Percentiles rank a stretch among this genome's conserved stretches.
Conservation (phyloP, 2,797 vertebrate species). For the Silurus aristotelis region DNA sequence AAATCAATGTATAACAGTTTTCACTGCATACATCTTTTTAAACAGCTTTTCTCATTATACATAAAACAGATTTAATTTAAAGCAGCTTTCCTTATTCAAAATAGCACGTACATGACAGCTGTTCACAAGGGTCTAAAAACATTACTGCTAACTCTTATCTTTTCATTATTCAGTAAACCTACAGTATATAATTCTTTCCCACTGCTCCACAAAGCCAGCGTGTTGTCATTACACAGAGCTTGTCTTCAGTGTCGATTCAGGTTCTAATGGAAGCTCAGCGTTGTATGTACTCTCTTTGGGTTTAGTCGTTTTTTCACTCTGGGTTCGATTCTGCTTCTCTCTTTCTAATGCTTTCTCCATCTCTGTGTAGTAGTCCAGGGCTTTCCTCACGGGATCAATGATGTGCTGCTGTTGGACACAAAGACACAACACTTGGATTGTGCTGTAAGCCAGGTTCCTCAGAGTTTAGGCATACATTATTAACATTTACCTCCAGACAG, state of each 20-base stretch:
- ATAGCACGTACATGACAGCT: not conserved
- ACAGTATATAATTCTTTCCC: not conserved
- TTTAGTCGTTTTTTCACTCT: slow-evolving; percentile 63
- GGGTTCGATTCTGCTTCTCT: slow-evolving; percentile 69
- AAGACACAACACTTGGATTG: not conserved
- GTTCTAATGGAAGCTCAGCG: slow-evolving; percentile 33
- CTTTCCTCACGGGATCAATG: slow-evolving; percentile 77
- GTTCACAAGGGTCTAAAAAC: not conserved
- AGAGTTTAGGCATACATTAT: not conserved
- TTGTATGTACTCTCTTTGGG: slow-evolving; percentile 54
- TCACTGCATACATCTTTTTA: not conserved
- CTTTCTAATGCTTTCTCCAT: slow-evolving; percentile 79
- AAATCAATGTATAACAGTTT: not conserved
- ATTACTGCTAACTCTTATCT: not conserved
- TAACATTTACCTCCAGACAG: slow-evolving; percentile 73
- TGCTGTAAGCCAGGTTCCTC: not conserved
- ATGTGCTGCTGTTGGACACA: slow-evolving; percentile 73
- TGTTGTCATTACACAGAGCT: slow-evolving; percentile 27
- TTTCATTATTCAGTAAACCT: not conserved
- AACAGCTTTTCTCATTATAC: not conserved
- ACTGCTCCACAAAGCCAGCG: not conserved
- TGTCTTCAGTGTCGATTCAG: slow-evolving; percentile 28
- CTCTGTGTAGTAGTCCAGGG: slow-evolving; percentile 80
- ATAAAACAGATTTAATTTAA: too few relatives aligned
- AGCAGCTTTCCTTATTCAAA: not conserved